Evolutionary conservation across 2,797 vertebrate genomes (phyloP).

Genomic region (Gallinago solitaria): DNA sequence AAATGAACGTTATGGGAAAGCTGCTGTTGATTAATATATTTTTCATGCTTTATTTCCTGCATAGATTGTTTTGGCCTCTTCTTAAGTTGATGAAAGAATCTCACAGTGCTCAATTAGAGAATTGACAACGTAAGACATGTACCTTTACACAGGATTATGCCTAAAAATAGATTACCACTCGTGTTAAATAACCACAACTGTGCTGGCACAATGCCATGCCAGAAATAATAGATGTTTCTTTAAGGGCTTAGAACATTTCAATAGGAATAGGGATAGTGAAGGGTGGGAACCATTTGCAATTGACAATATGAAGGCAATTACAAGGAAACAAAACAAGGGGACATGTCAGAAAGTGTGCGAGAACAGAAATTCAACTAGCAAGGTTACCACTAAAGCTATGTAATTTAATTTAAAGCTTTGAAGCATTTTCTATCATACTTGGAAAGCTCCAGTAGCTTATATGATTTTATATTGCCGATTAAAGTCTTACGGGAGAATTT

Average conservation of each 20-base stretch:
- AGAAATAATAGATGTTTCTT: background rate
- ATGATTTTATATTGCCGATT: background rate
- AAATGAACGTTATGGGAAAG: background rate
- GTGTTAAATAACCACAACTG: background rate
- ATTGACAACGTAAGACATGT: background rate
- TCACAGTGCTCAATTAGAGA: background rate
- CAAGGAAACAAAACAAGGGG: background rate
- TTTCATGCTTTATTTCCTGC: background rate
- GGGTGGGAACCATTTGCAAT: background rate
- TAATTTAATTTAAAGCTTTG: constrained; percentile 3
- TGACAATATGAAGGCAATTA: background rate
- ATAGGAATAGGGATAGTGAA: background rate
- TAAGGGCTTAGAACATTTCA: constrained; percentile 5
- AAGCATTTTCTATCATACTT: background rate
- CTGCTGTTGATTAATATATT: background rate
- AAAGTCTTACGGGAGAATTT: background rate
- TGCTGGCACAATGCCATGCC: background rate
- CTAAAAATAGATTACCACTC: background rate
- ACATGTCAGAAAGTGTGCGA: background rate
- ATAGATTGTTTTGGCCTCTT: background rate
- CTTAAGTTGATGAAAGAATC: background rate
- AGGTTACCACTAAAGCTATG: background rate
- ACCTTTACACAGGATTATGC: background rate
- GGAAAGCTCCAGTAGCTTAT: background rate
- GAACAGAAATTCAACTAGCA: background rate